Conservation (phyloP, 1,140 invertebrate genomes). For the Pemphigus obesinymphae region DNA sequence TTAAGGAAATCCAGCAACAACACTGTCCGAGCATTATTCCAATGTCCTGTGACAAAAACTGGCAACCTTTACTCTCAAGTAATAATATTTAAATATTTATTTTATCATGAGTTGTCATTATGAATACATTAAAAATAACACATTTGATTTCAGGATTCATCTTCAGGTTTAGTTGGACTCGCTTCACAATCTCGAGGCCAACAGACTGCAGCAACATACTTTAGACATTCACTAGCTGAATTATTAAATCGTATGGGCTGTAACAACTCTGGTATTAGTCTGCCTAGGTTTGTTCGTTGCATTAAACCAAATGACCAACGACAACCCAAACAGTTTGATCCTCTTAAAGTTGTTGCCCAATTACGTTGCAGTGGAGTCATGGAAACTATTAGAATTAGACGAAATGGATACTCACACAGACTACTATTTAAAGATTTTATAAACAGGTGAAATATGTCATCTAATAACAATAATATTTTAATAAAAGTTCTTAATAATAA, state of each 20-base stretch:
- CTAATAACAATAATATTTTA: no score
- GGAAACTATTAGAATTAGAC: slow-evolving; percentile 74
- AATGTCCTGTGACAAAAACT: slow-evolving; percentile 76
- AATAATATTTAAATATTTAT: not conserved
- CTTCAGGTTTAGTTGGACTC: slow-evolving; percentile 38
- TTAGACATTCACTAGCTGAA: slow-evolving; percentile 79
- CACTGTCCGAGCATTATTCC: slow-evolving; percentile 71
- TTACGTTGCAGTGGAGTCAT: slow-evolving; percentile 74
- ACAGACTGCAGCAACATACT: slow-evolving; percentile 80
- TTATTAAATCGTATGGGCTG: slow-evolving; percentile 75
- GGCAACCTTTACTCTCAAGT: slow-evolving; percentile 61
- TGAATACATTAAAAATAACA: not conserved
- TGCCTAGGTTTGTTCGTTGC: slow-evolving; percentile 78
- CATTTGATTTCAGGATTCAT: slow-evolving; percentile 26
- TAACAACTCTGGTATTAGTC: slow-evolving; percentile 57
- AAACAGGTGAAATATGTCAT: slow-evolving; percentile 57
- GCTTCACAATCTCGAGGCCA: slow-evolving; percentile 73
- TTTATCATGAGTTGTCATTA: not conserved
- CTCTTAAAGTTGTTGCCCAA: slow-evolving; percentile 68
- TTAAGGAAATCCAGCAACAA: slow-evolving; percentile 67
- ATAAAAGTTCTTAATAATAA: no score
- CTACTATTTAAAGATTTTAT: slow-evolving; percentile 75
- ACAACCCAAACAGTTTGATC: slow-evolving; percentile 64
- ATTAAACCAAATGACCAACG: slow-evolving; percentile 76
- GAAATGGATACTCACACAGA: slow-evolving; percentile 76